Evolutionary conservation across 2,888 invertebrate species (phyloP).

Genomic region (Lycia hirtaria): DNA sequence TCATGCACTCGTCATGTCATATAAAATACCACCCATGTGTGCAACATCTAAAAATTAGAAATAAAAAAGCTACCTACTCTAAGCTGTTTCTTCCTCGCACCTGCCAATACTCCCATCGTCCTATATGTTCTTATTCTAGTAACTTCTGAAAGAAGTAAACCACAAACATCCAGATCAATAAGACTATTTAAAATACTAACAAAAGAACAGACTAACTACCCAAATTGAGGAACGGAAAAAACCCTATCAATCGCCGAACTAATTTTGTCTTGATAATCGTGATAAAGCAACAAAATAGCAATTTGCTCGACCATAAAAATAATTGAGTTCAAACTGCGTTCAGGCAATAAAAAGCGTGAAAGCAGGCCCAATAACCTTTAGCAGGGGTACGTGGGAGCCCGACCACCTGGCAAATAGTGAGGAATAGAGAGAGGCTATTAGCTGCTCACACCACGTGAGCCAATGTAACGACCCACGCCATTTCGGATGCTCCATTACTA

Average conservation of each 20-base stretch:
- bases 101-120: not conserved
- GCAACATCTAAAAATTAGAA: no score
- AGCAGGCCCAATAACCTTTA: conserved; percentile 83
- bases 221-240: conserved; percentile 57
- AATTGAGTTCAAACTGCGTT: conserved; percentile 85
- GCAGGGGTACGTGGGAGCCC: conserved; percentile 76
- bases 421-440: conserved; percentile 78
- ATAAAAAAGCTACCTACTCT: no score
- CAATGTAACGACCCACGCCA: conserved; percentile 69
- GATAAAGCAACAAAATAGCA: conserved; percentile 85
- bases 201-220: conserved; percentile 34
- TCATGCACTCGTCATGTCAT: no score
- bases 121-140: not conserved
- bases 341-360: conserved; percentile 84
- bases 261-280: conserved; percentile 82
- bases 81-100: no score
- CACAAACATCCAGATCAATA: not conserved
- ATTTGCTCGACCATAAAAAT: conserved; percentile 83
- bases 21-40: no score
- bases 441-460: conserved; percentile 71
- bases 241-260: conserved; percentile 76
- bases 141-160: not conserved
- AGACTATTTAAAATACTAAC: conserved; percentile 1
- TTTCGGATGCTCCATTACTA: conserved; percentile 68
- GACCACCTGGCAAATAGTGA: conserved; percentile 76